Base-by-base conservation (phyloP, 2,113 vertebrate species). In the Colistium nudipinnis region DNA sequence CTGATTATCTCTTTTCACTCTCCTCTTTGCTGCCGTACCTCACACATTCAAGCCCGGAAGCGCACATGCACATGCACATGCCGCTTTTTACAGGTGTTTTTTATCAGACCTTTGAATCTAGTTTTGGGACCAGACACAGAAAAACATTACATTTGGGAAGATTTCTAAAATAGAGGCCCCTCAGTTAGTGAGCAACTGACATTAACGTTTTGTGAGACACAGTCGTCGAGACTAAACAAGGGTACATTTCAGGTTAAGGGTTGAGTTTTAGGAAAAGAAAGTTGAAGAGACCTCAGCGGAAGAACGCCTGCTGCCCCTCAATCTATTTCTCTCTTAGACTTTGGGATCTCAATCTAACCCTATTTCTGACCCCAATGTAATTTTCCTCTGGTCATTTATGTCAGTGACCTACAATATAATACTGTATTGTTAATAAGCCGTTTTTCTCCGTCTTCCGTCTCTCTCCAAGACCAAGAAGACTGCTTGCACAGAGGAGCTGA, bases 391-490 rank as follows among this genome's bases (percentile, higher is more conserved):
- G 16, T 28, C 4, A 30, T 33, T 14, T 19, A 8, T 31, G 30
- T 31, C 22, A 31, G 1, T 5, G 10, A 43, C 4, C 17, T 0
- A n/a, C n/a, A n/a, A n/a, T n/a, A n/a, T 14, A 3, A 51, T 22
- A 16, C 24, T 6, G 0, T 14, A 5, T 3, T 7, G 39, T 6
- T 63, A 38, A 45, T 49, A 0, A 7, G 1, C 20, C 48, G 1
- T 14, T 3, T 52, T 36, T 12, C 19, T 64, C 13, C 63, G 39
- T 1, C 36, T 61, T 20, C 61, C 36, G 0, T 45, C 7, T 80
- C 22, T 72, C 12, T 76, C 10, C 67, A 84, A 83, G 54, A 45
- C 52, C 56, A 62, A 69, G 38, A 19, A 33, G 43, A 28, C 20
- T 43, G 13, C 16, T 44, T 6, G 47, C 47, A 66, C 2, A 16